Evolutionary conservation across 2,113 vertebrate genomes (phyloP).

Genomic region (Scytalopus superciliaris): DNA sequence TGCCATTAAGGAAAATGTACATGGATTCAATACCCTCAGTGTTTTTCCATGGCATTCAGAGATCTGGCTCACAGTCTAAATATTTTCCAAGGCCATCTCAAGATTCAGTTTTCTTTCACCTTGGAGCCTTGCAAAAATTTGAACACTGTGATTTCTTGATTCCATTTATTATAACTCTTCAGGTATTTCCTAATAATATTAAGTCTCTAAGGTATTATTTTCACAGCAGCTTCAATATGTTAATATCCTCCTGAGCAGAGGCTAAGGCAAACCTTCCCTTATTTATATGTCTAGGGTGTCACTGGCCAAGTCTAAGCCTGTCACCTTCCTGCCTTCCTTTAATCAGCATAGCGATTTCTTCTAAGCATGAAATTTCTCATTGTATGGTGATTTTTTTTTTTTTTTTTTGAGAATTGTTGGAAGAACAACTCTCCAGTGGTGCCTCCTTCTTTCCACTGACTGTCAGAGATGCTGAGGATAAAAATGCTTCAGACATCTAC

Average conservation of each 20-base stretch:
- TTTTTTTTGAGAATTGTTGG: neutral
- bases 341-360: neutral
- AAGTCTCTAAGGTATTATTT: neutral
- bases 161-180: neutral
- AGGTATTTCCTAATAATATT: neutral
- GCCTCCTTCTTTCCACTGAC: neutral
- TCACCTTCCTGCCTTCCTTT: neutral
- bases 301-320: neutral
- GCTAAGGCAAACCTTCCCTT: neutral
- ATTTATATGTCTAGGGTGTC: neutral
- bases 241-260: neutral
- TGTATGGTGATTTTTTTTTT: neutral
- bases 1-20: neutral
- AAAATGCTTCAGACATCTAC: neutral
- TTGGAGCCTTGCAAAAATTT: neutral
- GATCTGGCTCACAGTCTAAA: neutral
- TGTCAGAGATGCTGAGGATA: neutral
- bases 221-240: neutral
- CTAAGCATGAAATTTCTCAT: neutral
- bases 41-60: neutral
- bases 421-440: neutral
- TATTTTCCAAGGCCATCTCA: neutral
- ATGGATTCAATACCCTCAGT: neutral
- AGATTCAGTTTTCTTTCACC: neutral
- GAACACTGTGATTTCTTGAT: neutral